Percentiles rank a stretch among this genome's conserved stretches.
phyloP scores from a whole-genome alignment of 2,113 vertebrate species.

The Sturnira hondurensis region DNA sequence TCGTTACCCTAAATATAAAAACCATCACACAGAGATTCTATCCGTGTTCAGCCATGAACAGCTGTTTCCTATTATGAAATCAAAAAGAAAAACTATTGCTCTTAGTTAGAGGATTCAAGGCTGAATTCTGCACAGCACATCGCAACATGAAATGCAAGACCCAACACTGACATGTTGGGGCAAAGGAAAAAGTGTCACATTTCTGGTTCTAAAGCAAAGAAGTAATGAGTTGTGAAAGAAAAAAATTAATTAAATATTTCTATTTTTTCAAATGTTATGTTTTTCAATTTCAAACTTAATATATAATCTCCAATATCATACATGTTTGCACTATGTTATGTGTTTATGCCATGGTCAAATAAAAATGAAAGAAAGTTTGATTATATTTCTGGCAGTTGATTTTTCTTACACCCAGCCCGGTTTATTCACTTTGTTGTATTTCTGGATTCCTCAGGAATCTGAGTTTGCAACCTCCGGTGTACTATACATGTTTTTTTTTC shows the following conservation, averaged over 20 bases:
- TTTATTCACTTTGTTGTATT: conserved; percentile 1
- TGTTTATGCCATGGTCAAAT: neutral
- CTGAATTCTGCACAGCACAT: conserved; percentile 67
- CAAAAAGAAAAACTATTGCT: conserved; percentile 69
- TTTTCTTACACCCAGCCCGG: neutral
- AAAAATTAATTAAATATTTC: conserved; percentile 59
- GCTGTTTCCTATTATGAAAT: conserved; percentile 72
- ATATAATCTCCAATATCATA: conserved; percentile 41
- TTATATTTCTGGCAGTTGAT: conserved; percentile 42
- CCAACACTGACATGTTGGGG: conserved; percentile 45
- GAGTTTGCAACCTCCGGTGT: neutral
- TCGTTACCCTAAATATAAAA: conserved; percentile 62
- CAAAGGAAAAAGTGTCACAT: conserved; percentile 65
- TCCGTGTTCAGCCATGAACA: conserved; percentile 62
- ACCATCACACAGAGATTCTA: conserved; percentile 64
- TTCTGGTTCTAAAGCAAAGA: conserved; percentile 60
- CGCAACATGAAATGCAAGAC: conserved; percentile 69
- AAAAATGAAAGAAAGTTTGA: conserved; percentile 54
- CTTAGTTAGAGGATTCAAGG: conserved; percentile 71
- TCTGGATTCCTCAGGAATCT: conserved; percentile 19
- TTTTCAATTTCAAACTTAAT: conserved; percentile 47
- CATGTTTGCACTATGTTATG: conserved; percentile 7
- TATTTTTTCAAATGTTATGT: conserved; percentile 44
- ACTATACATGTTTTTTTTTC: neutral
- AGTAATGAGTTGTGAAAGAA: conserved; percentile 61